Base-by-base conservation (phyloP, 2,797 vertebrate genomes). In the Coendou prehensilis region DNA sequence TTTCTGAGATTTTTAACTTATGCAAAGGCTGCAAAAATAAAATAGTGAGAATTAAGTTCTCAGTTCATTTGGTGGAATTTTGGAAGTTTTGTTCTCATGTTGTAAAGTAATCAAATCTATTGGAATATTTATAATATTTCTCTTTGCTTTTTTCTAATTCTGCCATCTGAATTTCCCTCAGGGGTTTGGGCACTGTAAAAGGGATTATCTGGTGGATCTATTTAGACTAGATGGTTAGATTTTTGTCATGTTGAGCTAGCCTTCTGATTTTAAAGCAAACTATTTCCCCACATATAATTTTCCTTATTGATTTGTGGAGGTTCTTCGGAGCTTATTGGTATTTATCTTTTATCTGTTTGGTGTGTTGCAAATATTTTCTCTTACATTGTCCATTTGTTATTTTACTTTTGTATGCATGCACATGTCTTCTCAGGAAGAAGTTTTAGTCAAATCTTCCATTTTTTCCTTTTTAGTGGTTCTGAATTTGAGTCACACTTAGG, bases 31-130 rank as follows among this genome's bases (percentile, higher is more conserved):
- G 41, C 26, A 91, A 57, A 91, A 93, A 23, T 63, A 50, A 89
- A 79, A 59, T 1, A 8, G 20, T 75, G 9, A 37, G 6, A 50
- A 28, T 20, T 22, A 47, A 15, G 22, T 81, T 91, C 78, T 92
- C n/a, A 89, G 41, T 91, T 95, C 76, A 87, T 95, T 81, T 78
- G 71, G 28, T 93, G 64, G 64, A 57, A 82, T 45, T 89, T 61
- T 87, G 78, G 41, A 93, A 90, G 23, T 69, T 76, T 75, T 67
- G 28, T 67, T 73, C 64, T 81, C 37, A 87, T 33, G 9, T 64
- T 81, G 47, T 87, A 89, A 97, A 89, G 14, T 75, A 89, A 88
- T 87, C 81, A 94, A 67, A 52, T 67, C 20, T 17, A 10, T 17
- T 67, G 37, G 41, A 71, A n/a, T 59, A 13, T 63, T 78, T 84